A percentile compares a stretch with the other conserved stretches of the same genome.
Conservation (phyloP, 92 coral and sea anemone genomes). For the Nematostella vectensis region DNA sequence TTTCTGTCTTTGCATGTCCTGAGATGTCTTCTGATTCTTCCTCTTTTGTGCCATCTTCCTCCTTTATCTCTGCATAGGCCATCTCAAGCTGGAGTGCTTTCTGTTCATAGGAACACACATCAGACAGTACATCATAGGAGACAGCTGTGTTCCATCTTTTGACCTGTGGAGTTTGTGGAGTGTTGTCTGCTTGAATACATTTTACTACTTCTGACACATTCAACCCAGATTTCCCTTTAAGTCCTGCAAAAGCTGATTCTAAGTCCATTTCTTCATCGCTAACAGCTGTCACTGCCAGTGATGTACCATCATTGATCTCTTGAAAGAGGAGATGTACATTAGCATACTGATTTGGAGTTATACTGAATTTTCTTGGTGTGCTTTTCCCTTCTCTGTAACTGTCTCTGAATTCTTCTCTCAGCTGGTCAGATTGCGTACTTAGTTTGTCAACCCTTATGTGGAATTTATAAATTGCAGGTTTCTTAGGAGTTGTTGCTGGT, state of each 20-base stretch:
- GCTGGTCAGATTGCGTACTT: constrained; percentile 6
- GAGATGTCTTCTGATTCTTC: too few species aligned
- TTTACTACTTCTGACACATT: neutral
- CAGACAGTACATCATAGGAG: constrained; percentile 34
- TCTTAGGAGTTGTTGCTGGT: neutral
- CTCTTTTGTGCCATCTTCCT: too few species aligned
- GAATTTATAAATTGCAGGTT: too few species aligned
- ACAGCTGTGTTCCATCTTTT: too few species aligned
- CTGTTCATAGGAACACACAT: too few species aligned
- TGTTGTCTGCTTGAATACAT: neutral
- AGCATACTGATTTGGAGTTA: too few species aligned
- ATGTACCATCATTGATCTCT: neutral
- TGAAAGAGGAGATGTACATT: too few species aligned
- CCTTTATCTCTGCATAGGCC: too few species aligned
- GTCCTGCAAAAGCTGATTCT: neutral
- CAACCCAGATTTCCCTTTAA: neutral
- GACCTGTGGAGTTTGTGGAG: too few species aligned
- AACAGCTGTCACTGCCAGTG: neutral
- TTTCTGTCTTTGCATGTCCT: neutral
- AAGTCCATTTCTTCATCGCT: neutral
- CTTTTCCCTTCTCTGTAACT: constrained; percentile 30
- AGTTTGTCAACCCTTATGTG: constrained; percentile 9
- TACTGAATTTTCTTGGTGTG: constrained; percentile 40
- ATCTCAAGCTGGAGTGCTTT: too few species aligned
- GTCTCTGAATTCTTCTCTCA: constrained; percentile 29